These are phyloP conservation scores for Zaprionus lineosus DNA, from an alignment of 2,888 invertebrate species.

Conservation along the genomic window DNA sequence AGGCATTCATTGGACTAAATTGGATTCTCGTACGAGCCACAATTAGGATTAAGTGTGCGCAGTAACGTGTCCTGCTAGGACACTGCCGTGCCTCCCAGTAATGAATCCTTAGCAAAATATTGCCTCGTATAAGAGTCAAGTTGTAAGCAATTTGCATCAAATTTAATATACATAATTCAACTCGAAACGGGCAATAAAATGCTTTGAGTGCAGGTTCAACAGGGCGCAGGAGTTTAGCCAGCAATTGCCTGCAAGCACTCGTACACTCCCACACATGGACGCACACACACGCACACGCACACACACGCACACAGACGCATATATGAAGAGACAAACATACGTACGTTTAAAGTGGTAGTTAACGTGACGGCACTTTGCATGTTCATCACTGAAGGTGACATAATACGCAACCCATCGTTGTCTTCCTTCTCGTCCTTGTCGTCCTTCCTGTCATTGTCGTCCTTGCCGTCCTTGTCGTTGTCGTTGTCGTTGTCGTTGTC, in stretches of 20 bases:
- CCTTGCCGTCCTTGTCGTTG: too few species aligned
- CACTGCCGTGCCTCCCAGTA: too few species aligned
- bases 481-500: neutral
- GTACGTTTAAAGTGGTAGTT: neutral
- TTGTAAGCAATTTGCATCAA: neutral
- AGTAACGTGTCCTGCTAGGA: too few species aligned
- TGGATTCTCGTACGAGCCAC: too few species aligned
- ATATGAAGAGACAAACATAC: neutral
- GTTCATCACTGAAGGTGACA: constrained; percentile 22
- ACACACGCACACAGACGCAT: neutral
- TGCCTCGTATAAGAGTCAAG: neutral
- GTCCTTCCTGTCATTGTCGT: too few species aligned
- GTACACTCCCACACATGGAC: too few species aligned
- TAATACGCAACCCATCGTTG: constrained; percentile 17
- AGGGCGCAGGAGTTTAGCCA: constrained; percentile 15
- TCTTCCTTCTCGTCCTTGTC: constrained; percentile 1
- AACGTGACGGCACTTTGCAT: constrained; percentile 25
- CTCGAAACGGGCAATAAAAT: constrained; percentile 12
- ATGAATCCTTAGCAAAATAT: neutral
- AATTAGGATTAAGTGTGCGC: too few species aligned
- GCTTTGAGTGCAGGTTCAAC: neutral
- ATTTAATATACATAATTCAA: neutral
- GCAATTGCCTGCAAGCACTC: too few species aligned
- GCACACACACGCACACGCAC: constrained; percentile 3
- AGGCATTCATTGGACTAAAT: too few species aligned